A percentile compares a stretch with the other conserved stretches of the same genome.
These are phyloP conservation scores for Brachionus paranguensis DNA, from an alignment of 1,140 invertebrate genomes.

Conservation along the genomic window DNA sequence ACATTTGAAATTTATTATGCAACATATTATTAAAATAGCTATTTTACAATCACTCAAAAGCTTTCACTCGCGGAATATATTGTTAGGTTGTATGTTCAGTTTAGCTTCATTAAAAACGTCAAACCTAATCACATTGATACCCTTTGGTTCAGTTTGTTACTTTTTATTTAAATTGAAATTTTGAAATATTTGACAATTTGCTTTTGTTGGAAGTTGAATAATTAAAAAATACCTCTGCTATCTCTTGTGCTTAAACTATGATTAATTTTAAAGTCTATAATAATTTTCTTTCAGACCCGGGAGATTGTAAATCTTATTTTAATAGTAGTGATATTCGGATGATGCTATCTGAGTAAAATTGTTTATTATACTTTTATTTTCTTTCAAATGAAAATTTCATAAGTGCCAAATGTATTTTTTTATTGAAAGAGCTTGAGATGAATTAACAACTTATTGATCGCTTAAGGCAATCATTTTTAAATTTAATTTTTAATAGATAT, in stretches of 20 bases:
- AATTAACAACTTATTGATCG: background rate
- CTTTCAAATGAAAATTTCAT: background rate
- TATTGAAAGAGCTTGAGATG: background rate
- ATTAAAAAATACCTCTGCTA: background rate
- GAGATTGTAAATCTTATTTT: too few species aligned
- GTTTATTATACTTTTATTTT: background rate
- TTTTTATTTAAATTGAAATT: background rate
- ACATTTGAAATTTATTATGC: background rate
- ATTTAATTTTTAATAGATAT: background rate
- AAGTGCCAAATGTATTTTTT: background rate
- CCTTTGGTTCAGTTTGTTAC: background rate
- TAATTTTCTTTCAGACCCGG: background rate
- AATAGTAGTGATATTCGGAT: too few species aligned
- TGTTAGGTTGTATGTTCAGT: background rate
- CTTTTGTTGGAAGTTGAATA: background rate
- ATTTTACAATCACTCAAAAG: background rate
- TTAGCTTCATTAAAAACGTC: background rate
- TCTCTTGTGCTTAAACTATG: background rate
- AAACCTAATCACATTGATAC: background rate
- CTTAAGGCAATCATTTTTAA: background rate
- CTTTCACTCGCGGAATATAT: background rate
- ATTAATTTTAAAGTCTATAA: background rate
- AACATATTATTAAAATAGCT: background rate
- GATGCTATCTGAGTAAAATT: background rate
- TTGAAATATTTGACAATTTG: background rate